Conservation (phyloP, 2,888 invertebrate genomes). For the Aromia moschata region DNA sequence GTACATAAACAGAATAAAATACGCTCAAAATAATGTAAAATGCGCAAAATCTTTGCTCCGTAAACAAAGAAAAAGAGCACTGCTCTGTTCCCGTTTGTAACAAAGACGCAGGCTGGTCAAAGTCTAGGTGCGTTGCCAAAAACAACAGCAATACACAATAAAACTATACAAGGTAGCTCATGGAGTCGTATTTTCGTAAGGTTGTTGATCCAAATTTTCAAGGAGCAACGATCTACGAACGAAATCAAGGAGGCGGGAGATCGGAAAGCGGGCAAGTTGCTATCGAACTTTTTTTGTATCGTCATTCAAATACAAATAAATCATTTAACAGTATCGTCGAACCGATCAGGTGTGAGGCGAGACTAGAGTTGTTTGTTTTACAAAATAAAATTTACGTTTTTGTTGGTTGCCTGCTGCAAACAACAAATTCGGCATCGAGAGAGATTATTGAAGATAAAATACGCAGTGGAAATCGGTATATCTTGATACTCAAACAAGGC, state of each 20-base stretch:
- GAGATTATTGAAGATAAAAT: not conserved
- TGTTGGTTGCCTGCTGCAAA: no score
- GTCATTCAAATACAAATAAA: not conserved
- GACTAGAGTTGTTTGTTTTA: not conserved
- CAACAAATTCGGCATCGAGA: not conserved
- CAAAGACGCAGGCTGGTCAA: slow-evolving; percentile 1
- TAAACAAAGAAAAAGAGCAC: slow-evolving; percentile 4
- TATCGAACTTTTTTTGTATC: slow-evolving; percentile 3
- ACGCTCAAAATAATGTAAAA: no score
- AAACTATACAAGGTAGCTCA: slow-evolving; percentile 12
- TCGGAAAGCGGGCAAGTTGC: slow-evolving; percentile 8
- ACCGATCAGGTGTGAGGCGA: not conserved
- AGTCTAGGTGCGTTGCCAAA: slow-evolving; percentile 6
- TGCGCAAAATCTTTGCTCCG: not conserved
- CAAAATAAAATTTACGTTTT: not conserved
- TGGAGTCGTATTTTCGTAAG: slow-evolving; percentile 12
- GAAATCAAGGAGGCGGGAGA: slow-evolving; percentile 7
- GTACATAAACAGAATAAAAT: no score
- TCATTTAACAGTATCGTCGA: not conserved
- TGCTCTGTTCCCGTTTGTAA: not conserved
- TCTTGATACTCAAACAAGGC: no score
- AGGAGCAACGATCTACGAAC: slow-evolving; percentile 13
- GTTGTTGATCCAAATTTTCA: slow-evolving; percentile 20
- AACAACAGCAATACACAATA: slow-evolving; percentile 8
- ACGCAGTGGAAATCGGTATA: not conserved